Conservation (phyloP, 2,113 vertebrate genomes). For the Syrrhaptes paradoxus region DNA sequence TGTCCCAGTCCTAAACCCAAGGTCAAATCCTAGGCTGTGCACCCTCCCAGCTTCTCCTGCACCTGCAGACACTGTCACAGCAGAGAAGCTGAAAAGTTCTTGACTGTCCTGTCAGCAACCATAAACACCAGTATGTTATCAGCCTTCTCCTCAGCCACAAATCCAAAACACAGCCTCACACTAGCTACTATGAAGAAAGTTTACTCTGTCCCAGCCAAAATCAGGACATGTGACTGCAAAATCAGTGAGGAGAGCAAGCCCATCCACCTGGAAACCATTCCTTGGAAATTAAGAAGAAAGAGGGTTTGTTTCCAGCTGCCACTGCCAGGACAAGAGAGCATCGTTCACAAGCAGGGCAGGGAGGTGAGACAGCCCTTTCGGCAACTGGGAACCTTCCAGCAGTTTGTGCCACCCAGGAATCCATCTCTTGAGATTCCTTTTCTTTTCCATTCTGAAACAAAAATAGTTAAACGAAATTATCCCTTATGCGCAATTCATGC, state of each 20-base stretch:
- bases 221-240: not conserved
- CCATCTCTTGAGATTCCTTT: not conserved
- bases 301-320: not conserved
- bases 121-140: too few species aligned
- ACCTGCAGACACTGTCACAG: too few species aligned
- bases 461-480: not conserved
- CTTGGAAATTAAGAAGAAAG: not conserved
- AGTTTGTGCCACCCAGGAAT: not conserved
- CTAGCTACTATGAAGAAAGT: too few species aligned
- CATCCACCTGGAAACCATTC: not conserved
- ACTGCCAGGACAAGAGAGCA: not conserved
- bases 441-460: not conserved
- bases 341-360: accelerated
- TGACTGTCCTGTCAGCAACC: too few species aligned
- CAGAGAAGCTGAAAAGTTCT: too few species aligned
- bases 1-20: too few species aligned
- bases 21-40: too few species aligned
- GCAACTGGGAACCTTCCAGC: not conserved
- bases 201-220: too few species aligned
- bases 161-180: too few species aligned
- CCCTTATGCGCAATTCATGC: not conserved
- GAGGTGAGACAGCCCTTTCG: not conserved
- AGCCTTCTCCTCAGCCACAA: too few species aligned
- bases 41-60: too few species aligned
- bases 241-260: not conserved